Evolutionary conservation across 1,140 invertebrate genomes (phyloP), one percentile per base, ranked within the genome.

Genomic region (Coenobita brevimanus): DNA sequence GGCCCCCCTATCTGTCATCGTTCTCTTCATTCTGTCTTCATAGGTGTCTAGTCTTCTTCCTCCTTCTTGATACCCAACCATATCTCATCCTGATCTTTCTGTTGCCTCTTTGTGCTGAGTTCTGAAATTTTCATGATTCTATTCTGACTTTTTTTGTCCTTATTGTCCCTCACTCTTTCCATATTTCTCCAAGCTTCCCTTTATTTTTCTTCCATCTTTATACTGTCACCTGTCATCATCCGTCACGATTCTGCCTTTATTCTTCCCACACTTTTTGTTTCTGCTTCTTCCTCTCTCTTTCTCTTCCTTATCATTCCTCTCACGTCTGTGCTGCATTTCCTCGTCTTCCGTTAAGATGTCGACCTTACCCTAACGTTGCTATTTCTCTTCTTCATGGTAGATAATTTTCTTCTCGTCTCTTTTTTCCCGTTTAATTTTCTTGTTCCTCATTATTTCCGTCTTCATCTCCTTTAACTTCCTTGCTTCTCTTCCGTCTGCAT

Each of bases 251-350:
- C 62, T 64, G n/a, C 33, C 62, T 64, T 30, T 64, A n/a, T 64
- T 30, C 33, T 30, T 64, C 62, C 33, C 62, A 24, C 62, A 24
- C 64, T 69, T 36, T 69, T 36, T 69, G 30, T 69, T 36, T 69
- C 64, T 69, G 30, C 38, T 36, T 69, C 64, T 69, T 36, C 38
- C 64, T 69, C 64, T 69, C 64, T 69, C 64, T 69, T 36, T 69
- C 64, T 69, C 64, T 69, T 36, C 38, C 64, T 69, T 36, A 36
- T 36, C 38, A 27, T 69, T 36, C 38, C 64, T 69, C 64, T 69
- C 64, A 36, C 67, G 36, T 38, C 41, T 38, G 36, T 38, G 36
- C 67, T 71, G 33, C 41, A 30, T 71, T 38, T 71, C 67, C 41
- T 38, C 41, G 64, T 69, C n/a, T n/a, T n/a, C n/a, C n/a, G n/a